A percentile compares a stretch with the other conserved stretches of the same genome.
These are phyloP conservation scores for Pitangus sulphuratus DNA, from an alignment of 2,797 vertebrate species.

Conservation along the genomic window DNA sequence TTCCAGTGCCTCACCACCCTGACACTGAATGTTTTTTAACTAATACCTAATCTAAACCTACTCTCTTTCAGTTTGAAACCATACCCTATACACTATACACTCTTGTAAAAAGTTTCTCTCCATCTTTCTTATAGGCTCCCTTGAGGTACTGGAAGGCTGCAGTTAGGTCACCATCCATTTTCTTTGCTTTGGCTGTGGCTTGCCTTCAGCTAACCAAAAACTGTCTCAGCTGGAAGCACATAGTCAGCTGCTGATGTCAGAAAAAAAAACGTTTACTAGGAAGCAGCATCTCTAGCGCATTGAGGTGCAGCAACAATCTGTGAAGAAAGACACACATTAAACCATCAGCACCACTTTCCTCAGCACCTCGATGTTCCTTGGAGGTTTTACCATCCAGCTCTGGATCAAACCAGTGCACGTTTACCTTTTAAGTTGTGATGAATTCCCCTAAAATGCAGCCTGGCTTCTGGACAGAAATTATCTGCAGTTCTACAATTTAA, in stretches of 20 bases:
- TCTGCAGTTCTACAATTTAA: background rate
- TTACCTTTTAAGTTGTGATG: background rate
- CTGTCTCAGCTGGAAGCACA: background rate
- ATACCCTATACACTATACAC: background rate
- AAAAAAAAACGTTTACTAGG: background rate
- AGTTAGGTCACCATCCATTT: background rate
- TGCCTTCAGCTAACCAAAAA: background rate
- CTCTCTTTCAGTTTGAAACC: background rate
- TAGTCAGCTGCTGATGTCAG: background rate
- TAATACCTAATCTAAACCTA: background rate
- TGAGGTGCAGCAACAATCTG: background rate
- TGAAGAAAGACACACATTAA: rapidly evolving
- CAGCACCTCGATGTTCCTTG: background rate
- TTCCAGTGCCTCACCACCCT: background rate
- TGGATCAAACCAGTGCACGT: background rate
- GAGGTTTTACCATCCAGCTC: background rate
- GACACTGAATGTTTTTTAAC: background rate
- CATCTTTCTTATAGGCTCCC: background rate
- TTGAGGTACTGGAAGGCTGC: background rate
- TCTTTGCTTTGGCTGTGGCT: background rate
- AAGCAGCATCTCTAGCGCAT: background rate
- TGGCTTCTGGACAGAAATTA: background rate
- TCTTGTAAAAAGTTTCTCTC: background rate
- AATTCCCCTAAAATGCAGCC: background rate
- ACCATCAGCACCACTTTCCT: background rate